Base-by-base conservation (phyloP, 2,113 vertebrate genomes). In the Uria aalge region DNA sequence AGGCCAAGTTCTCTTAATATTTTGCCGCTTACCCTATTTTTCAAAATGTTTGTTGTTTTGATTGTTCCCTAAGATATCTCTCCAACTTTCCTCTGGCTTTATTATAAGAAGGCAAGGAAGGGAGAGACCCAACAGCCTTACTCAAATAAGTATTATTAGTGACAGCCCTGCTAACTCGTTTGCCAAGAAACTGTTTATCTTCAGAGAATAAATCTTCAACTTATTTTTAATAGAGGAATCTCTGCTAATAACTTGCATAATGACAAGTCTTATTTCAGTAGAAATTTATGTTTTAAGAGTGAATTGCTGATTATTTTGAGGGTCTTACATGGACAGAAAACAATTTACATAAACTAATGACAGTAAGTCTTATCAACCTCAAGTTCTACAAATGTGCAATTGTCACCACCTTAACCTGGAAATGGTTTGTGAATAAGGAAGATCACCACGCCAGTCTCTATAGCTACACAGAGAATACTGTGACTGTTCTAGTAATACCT, bases 41-140 rank as follows among this genome's bases (percentile, higher is more conserved):
- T 94, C 88, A 94, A 82, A 81, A 84, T 90, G 83, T 95, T 96
- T 94, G 67, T 85, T 96, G 77, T 91, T 96, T 93, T 94, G 91
- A 89, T 94, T 20, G 6, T 84, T 96, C 60, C 57, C 47, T 95
- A 93, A 91, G 91, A 96, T 94, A 87, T 52, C 40, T 75, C 68
- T 95, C 92, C 96, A 97, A 89, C 48, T 96, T 94, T 96, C 67
- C 78, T 74, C 85, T 95, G 90, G 92, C 91, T 92, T 87, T 89
- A 32, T 71, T 83, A 14, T 56, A 84, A 56, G 71, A 82, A 93
- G 88, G 76, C 86, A 60, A 57, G 45, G 45, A 66, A 87, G 23
- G 74, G 81, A 94, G 90, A 94, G 48, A 89, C 92, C 27, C 52
- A 68, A 60, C 19, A 92, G 79, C 76, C 47, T 60, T 56, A 24